Conservation (phyloP, 2,888 invertebrate species). For the Dioctria rufipes region DNA sequence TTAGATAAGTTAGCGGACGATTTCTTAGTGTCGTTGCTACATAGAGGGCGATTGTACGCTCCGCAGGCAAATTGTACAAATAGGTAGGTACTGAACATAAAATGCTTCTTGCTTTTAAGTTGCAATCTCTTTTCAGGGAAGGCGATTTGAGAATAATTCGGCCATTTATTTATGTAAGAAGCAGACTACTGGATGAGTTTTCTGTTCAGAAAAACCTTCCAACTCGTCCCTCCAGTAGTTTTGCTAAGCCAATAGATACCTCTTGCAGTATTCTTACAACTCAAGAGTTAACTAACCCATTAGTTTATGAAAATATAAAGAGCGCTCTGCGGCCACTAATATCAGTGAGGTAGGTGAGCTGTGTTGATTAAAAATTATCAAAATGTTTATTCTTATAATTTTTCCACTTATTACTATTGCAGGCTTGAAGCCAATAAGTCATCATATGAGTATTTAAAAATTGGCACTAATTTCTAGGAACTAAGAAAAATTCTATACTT, state of each 20-base stretch:
- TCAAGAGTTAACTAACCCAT: constrained; percentile 60
- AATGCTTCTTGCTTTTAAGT: constrained; percentile 20
- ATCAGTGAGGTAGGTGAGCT: constrained; percentile 57
- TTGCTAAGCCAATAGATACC: constrained; percentile 57
- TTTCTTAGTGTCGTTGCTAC: constrained; percentile 86
- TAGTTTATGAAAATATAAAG: constrained; percentile 61
- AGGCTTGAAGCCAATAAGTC: constrained; percentile 58
- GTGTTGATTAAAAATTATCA: not conserved
- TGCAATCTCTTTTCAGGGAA: constrained; percentile 72
- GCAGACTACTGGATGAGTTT: constrained; percentile 71
- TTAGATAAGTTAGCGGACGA: constrained; percentile 88
- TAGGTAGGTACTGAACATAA: constrained; percentile 71
- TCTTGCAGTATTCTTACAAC: constrained; percentile 60
- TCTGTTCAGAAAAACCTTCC: constrained; percentile 59
- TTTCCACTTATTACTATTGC: not conserved
- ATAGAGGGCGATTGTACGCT: constrained; percentile 83
- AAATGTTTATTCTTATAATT: not conserved
- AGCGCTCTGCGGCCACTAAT: constrained; percentile 60
- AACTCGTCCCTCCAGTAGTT: constrained; percentile 59
- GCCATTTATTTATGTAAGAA: constrained; percentile 90
- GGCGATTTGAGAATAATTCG: constrained; percentile 87
- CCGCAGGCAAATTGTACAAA: constrained; percentile 87
- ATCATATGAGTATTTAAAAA: constrained; percentile 58
- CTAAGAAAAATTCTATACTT: constrained; percentile 37
- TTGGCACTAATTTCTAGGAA: constrained; percentile 57